Base-by-base conservation (phyloP, 2,888 invertebrate species). In the Coenonympha arcania region DNA sequence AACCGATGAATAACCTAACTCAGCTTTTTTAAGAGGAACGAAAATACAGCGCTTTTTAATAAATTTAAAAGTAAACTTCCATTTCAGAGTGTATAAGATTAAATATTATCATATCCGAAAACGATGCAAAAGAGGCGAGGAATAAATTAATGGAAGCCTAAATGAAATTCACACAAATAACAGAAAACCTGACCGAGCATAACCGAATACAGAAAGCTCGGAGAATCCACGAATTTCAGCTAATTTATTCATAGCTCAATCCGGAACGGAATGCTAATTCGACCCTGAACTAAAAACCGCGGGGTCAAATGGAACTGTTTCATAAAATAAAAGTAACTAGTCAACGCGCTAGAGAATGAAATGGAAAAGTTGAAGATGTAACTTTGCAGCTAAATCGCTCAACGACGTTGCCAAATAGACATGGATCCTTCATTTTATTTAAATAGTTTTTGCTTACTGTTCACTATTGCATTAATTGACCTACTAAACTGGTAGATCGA, bases 211-310 rank as follows among this genome's bases (percentile, higher is more conserved):
- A 48, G 58, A 59, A 61, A 60, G 63, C 68, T 62, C 48, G 41
- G 36, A 52, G 49, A 51, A 48, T 53, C 55, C 55, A 50, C 57
- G 68, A 66, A 63, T 62, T 57, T 50, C 19, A 52, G 57, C 57
- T 65, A 66, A 70, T 66, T 63, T 66, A 67, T 68, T 65, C 65
- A 63, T 61, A 61, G 60, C 58, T 60, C 60, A 62, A 64, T 63
- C 62, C 54, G 58, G 57, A 59, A 59, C 59, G 48, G 58, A 55
- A 53, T 53, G 48, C 50, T 55, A 50, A 62, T 59, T 52, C 36
- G 41, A 52, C 52, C 54, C 42, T 55, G 49, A 55, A 54, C 54
- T 54, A 36, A 49, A 56, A 44, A 42, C 50, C 28, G 50, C 45
- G 51, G 49, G 50, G 53, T 54, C 53, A 50, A 48, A 43, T 37